phyloP scores from a whole-genome alignment of 1,140 invertebrate species.

The Dreissena polymorpha region DNA sequence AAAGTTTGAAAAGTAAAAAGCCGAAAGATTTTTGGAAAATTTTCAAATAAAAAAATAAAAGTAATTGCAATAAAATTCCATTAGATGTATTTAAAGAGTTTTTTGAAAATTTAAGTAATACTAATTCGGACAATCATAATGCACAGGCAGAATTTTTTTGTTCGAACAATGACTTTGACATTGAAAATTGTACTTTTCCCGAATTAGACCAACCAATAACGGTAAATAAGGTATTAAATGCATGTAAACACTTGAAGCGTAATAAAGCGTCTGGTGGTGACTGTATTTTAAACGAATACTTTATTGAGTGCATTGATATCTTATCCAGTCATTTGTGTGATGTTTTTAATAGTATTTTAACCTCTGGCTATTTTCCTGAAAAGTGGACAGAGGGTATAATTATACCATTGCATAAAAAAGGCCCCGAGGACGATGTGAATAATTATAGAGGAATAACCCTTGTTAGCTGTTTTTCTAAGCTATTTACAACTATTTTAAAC shows the following conservation, averaged over 20 bases:
- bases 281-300: slow-evolving; percentile 4
- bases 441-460: slow-evolving; percentile 45
- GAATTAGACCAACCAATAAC: not conserved
- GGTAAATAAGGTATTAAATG: not conserved
- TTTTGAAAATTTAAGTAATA: slow-evolving; percentile 9
- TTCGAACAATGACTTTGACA: slow-evolving; percentile 1
- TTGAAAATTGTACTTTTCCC: not conserved
- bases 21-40: slow-evolving; percentile 16
- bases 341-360: slow-evolving; percentile 18
- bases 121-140: not conserved
- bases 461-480: slow-evolving; percentile 25
- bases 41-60: slow-evolving; percentile 18
- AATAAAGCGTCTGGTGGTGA: slow-evolving; percentile 4
- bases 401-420: slow-evolving; percentile 19
- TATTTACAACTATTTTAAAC: slow-evolving; percentile 32
- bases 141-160: slow-evolving; percentile 1
- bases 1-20: slow-evolving; percentile 3
- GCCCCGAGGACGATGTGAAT: slow-evolving; percentile 6
- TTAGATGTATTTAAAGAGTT: not conserved
- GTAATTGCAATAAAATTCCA: slow-evolving; percentile 3
- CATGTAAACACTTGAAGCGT: not conserved
- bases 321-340: not conserved
- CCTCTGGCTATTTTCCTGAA: slow-evolving; percentile 15
- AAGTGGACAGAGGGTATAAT: slow-evolving; percentile 30
- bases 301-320: not conserved